Evolutionary conservation across 1,140 invertebrate genomes (phyloP).

Genomic region (Nylanderia fulva): DNA sequence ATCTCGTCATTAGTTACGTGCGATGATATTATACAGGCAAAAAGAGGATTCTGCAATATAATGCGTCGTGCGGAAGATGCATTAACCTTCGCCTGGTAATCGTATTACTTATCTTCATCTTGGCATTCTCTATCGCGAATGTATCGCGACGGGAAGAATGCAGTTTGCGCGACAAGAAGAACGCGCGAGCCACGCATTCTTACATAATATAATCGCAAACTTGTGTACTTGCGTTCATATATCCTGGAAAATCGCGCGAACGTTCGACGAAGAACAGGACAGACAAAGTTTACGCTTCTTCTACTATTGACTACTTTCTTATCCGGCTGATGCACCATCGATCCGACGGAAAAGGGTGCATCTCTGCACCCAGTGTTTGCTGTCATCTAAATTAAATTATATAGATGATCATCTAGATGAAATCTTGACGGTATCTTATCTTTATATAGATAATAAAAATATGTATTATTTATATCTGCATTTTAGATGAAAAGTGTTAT

Average conservation of each 20-base stretch:
- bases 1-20: conserved; percentile 10
- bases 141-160: conserved; percentile 67
- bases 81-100: conserved; percentile 63
- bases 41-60: conserved; percentile 3
- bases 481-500: too few species aligned
- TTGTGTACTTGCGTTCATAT: conserved; percentile 28
- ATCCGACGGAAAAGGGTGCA: conserved; percentile 24
- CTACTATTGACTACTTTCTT: neutral
- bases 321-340: conserved; percentile 12
- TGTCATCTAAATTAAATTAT: too few species aligned
- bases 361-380: too few species aligned
- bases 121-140: conserved; percentile 42
- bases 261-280: neutral
- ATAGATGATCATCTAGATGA: too few species aligned
- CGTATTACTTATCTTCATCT: conserved; percentile 61
- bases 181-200: conserved; percentile 50
- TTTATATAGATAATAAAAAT: too few species aligned
- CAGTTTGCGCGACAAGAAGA: conserved; percentile 54
- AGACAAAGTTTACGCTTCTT: conserved; percentile 28
- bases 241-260: neutral
- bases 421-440: too few species aligned
- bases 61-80: neutral
- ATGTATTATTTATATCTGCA: too few species aligned
- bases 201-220: conserved; percentile 62
- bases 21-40: neutral